Evolutionary conservation across 1,140 invertebrate genomes (phyloP).

Genomic region (Laodelphax striatellus): DNA sequence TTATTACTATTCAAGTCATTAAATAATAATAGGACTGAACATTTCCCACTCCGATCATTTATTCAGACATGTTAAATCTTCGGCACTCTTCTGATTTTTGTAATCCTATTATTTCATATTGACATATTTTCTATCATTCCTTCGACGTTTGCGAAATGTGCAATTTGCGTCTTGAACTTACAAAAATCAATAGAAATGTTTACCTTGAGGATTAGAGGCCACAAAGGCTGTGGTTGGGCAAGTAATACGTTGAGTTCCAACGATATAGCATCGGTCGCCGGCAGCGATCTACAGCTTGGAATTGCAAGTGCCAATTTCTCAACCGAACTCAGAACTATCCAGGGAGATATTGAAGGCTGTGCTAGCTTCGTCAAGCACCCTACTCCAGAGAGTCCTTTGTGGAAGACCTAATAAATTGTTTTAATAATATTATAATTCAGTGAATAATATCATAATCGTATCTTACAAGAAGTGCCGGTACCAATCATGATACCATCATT

Average conservation of each 20-base stretch:
- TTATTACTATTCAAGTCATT: too few relatives aligned
- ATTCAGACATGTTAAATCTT: too few relatives aligned
- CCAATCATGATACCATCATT: too few relatives aligned
- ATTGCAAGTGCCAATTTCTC: conserved; percentile 15
- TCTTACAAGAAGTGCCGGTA: too few relatives aligned
- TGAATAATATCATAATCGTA: neutral
- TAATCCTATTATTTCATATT: too few relatives aligned
- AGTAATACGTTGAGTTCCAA: conserved; percentile 55
- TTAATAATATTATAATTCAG: neutral
- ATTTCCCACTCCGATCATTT: too few relatives aligned
- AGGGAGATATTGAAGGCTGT: conserved; percentile 15
- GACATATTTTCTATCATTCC: too few relatives aligned
- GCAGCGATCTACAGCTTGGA: conserved; percentile 32
- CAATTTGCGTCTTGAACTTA: too few relatives aligned
- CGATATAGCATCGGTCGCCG: conserved; percentile 42
- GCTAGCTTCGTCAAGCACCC: conserved; percentile 23
- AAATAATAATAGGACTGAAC: too few relatives aligned
- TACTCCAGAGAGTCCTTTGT: conserved; percentile 41
- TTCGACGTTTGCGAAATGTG: too few relatives aligned
- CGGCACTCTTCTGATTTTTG: too few relatives aligned
- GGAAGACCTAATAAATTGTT: conserved; percentile 37
- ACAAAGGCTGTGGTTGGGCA: conserved; percentile 62
- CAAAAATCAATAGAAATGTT: neutral
- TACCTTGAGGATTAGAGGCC: conserved; percentile 39
- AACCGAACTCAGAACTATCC: conserved; percentile 19